Evolutionary conservation across 2,797 vertebrate genomes (phyloP), one percentile per base, ranked within the genome.

Genomic region (Betta splendens): DNA sequence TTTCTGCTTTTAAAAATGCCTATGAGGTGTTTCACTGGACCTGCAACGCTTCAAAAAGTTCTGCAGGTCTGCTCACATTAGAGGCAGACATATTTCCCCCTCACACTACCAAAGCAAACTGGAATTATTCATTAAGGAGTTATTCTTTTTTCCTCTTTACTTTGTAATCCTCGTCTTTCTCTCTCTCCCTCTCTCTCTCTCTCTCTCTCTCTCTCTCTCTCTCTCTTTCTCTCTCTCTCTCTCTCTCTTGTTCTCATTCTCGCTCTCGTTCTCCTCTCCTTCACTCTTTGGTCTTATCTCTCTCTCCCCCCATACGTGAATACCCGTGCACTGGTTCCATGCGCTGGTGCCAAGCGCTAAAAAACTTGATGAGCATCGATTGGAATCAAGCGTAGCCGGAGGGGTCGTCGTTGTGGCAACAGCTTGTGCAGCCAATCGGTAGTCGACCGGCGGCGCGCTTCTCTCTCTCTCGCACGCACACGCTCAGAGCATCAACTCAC

Each of bases 331-430:
- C 43, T 26, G 35, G 21, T 63, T 57, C 40, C 9, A 22, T 38
- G 37, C 37, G 18, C 40, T 16, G 13, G 21, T 64, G 62, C 42
- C 54, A 64, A 59, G 43, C n/a, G 3, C 64, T 39, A 58, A 38
- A n/a, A n/a, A 63, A 70, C 81, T 58, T 79, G 75, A 82, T 83
- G 50, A 72, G 48, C 59, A 74, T 75, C 54, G 74, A 84, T 79
- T 63, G 42, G 59, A n/a, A 72, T 72, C 50, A 66, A 16, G 49
- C 15, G 60, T 79, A 81, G 77, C 76, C 67, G 17, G 51, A 53
- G 81, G 54, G 65, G 80, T 58, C 2, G 78, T 81, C 81, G 84
- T 73, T 83, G 63, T 81, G 71, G 81, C 67, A 85, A 85, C 79
- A 32, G 70, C 47, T 37, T 39, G 35, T 63, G 57, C 54, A 73